Evolutionary conservation across 1,140 invertebrate genomes (phyloP), one percentile per base, ranked within the genome.

Genomic region (Battus philenor): DNA sequence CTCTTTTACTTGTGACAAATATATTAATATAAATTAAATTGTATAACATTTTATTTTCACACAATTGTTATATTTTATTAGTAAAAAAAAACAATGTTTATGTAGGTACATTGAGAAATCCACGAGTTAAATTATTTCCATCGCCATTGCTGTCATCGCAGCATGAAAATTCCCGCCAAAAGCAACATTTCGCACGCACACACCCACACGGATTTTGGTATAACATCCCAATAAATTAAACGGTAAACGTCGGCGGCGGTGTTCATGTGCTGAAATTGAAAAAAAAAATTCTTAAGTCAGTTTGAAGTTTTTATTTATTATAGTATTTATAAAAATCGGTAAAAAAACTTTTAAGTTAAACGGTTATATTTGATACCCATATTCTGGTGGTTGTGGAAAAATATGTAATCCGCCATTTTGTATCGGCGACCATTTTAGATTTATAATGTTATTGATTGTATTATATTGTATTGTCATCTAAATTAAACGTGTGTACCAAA

Each of bases 241-340:
- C 20, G 20, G 20, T n/a, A n/a, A n/a, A 7, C 20, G 3, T 22
- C 20, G 7, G 3, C 3, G 20, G 20, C 20, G 3, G 7, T 3
- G 20, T 60, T 64, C 54, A 68, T 59, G 60, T 64, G 32, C 60
- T 68, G 65, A 16, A 59, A 68, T 29, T 29, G 26, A 41, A 47
- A 29, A 54, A 50, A 38, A n/a, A n/a, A n/a, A n/a, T n/a, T n/a
- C n/a, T n/a, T n/a, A n/a, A n/a, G n/a, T n/a, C n/a, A n/a, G n/a
- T n/a, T n/a, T n/a, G n/a, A n/a, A n/a, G n/a, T n/a, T 27, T 18
- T 26, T 13, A 24, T 22, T 34, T 43, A n/a, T n/a, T n/a, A n/a
- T n/a, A n/a, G n/a, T n/a, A n/a, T n/a, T n/a, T n/a, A n/a, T n/a
- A n/a, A n/a, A n/a, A n/a, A n/a, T n/a, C n/a, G n/a, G n/a, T n/a